Evolutionary conservation across 2,797 vertebrate species (phyloP), one percentile per base, ranked within the genome.

Genomic region (Notoglanidium macrostoma): DNA sequence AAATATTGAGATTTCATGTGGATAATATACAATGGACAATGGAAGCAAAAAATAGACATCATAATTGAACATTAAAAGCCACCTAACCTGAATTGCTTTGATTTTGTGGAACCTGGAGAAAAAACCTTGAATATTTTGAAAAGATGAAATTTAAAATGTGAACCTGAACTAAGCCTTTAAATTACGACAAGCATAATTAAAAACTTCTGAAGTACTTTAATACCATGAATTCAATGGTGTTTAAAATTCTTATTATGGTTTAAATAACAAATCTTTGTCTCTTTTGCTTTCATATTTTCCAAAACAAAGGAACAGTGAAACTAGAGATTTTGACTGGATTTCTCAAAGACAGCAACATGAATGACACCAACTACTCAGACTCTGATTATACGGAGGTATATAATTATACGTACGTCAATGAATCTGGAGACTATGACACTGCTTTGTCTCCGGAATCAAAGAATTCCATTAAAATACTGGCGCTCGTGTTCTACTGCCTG

Each of bases 401-500:
- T 49, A 21, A 0, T 17, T 0, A 0, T 54, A 0, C 0, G 0
- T n/a, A 59, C 6, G 0, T 0, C 1, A 0, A 0, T 9, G 2
- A 29, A 7, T 0, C 40, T 12, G 1, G 11, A 29, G 0, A 3
- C 1, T 1, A 4, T 70, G 49, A 26, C 21, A 11, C 0, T 73
- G 8, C 2, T 44, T 21, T 40, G 11, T 44, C 78, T 61, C 0
- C 26, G 2, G 46, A 72, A 26, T 29, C 8, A 4, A 80, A 1
- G 1, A 32, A 9, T 2, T 35, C 70, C 1, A 70, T 92, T 46
- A 29, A 2, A 44, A 87, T 92, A 32, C 15, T 92, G 46, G 93
- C 95, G 51, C 87, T 95, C 63, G 49, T 84, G 82, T 49, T 96
- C 35, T 94, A 94, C 87, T 87, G 86, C 85, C 23, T 96, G 10